A percentile compares a stretch with the other conserved stretches of the same genome.
These are phyloP conservation scores for Botia kubotai DNA, from an alignment of 2,797 vertebrate species.

Conservation along the genomic window DNA sequence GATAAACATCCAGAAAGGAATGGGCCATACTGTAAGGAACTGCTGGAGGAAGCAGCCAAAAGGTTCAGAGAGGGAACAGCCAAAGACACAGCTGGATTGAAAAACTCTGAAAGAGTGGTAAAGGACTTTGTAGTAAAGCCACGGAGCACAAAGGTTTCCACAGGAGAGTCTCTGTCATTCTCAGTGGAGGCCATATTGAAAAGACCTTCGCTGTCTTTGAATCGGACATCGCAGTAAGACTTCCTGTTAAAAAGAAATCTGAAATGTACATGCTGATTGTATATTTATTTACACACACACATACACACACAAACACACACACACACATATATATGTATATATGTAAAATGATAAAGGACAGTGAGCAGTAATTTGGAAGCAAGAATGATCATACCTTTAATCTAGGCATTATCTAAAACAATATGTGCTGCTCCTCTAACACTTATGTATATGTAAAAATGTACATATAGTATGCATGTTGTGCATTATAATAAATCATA, in stretches of 20 bases:
- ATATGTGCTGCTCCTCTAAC: slow-evolving; percentile 33
- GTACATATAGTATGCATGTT: slow-evolving; percentile 73
- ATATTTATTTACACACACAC: slow-evolving; percentile 50
- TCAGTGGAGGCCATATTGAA: slow-evolving; percentile 98
- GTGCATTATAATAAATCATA: slow-evolving; percentile 67
- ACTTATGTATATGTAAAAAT: slow-evolving; percentile 67
- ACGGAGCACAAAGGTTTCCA: slow-evolving; percentile 80
- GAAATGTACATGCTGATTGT: slow-evolving; percentile 45
- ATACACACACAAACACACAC: background rate
- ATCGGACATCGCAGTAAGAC: slow-evolving; percentile 82
- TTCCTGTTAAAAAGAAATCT: slow-evolving; percentile 14
- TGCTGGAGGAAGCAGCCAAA: slow-evolving; percentile 86
- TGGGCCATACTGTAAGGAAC: slow-evolving; percentile 84
- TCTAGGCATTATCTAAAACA: slow-evolving; percentile 7
- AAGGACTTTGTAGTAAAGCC: slow-evolving; percentile 86
- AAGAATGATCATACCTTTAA: slow-evolving; percentile 29
- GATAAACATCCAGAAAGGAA: slow-evolving; percentile 82
- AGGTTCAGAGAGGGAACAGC: slow-evolving; percentile 83
- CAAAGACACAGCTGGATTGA: slow-evolving; percentile 82
- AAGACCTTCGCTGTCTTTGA: slow-evolving; percentile 82
- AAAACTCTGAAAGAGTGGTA: slow-evolving; percentile 79
- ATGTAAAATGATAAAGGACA: slow-evolving; percentile 26
- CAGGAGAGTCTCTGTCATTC: slow-evolving; percentile 89
- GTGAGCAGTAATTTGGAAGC: background rate
- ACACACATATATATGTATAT: background rate